A percentile compares a stretch with the other conserved stretches of the same genome.
Conservation (phyloP, 2,113 vertebrate genomes). For the Acrocephalus arundinaceus region DNA sequence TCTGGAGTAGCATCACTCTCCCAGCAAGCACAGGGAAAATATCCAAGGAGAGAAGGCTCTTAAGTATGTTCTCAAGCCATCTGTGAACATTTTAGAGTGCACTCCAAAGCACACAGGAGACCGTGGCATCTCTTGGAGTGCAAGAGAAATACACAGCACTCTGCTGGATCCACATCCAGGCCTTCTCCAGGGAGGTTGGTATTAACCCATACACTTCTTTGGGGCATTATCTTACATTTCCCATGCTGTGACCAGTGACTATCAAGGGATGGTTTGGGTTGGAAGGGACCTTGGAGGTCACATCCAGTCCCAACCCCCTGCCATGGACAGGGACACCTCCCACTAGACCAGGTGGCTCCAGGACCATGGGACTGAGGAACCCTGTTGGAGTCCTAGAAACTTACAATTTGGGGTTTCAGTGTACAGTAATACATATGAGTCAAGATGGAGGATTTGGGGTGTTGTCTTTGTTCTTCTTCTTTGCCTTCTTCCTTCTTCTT, state of each 20-base stretch:
- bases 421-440: too few species aligned
- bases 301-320: rapidly evolving
- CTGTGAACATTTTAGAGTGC: neutral
- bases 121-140: neutral
- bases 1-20: neutral
- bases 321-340: neutral
- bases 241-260: neutral
- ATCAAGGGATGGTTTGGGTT: neutral
- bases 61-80: neutral
- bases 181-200: neutral
- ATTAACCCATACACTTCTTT: neutral
- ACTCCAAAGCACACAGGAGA: neutral
- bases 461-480: too few species aligned
- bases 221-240: neutral
- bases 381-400: too few species aligned
- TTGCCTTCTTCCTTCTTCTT: too few species aligned
- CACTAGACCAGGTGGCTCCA: neutral
- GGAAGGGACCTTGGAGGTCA: too few species aligned
- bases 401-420: too few species aligned
- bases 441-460: too few species aligned
- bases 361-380: neutral
- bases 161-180: neutral
- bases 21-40: neutral
- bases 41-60: neutral
- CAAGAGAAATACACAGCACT: neutral